Conservation (phyloP, 2,888 invertebrate genomes). For the Pollenia angustigena region DNA sequence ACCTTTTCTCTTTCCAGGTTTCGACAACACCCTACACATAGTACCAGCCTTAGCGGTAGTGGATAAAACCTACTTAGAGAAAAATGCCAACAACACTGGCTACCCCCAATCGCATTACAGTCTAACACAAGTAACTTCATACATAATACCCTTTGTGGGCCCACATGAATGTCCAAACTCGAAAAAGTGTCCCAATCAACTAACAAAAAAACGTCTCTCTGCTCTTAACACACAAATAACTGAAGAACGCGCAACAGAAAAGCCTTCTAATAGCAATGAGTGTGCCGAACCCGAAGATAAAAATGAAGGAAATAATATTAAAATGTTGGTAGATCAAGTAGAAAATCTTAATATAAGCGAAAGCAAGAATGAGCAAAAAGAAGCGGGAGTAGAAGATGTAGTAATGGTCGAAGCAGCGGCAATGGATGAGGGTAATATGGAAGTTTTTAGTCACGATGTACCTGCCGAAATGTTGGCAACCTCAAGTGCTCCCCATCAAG, state of each 20-base stretch:
- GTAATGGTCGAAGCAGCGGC: slow-evolving; percentile 36
- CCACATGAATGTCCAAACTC: slow-evolving; percentile 84
- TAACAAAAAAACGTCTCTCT: slow-evolving; percentile 60
- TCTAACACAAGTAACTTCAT: slow-evolving; percentile 83
- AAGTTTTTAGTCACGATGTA: slow-evolving; percentile 80
- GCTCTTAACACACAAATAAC: slow-evolving; percentile 25
- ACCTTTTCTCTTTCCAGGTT: slow-evolving; percentile 78
- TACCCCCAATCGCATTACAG: slow-evolving; percentile 79
- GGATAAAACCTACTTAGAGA: slow-evolving; percentile 78
- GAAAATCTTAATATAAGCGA: slow-evolving; percentile 38
- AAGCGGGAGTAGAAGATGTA: slow-evolving; percentile 51
- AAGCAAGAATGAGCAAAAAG: slow-evolving; percentile 66
- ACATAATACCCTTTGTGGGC: slow-evolving; percentile 84
- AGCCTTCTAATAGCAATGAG: slow-evolving; percentile 34
- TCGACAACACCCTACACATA: slow-evolving; percentile 84
- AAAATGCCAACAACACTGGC: slow-evolving; percentile 76
- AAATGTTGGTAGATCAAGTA: slow-evolving; percentile 50
- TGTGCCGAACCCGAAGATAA: slow-evolving; percentile 39
- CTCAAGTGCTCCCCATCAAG: slow-evolving; percentile 70
- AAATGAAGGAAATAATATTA: slow-evolving; percentile 51
- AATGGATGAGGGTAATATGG: slow-evolving; percentile 69
- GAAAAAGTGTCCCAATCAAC: slow-evolving; percentile 83
- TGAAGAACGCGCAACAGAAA: slow-evolving; percentile 58
- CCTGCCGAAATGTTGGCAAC: slow-evolving; percentile 80
- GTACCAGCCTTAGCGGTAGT: slow-evolving; percentile 83